Evolutionary conservation across 2,888 invertebrate species (phyloP).

Genomic region (Tolmerus cingulatus): DNA sequence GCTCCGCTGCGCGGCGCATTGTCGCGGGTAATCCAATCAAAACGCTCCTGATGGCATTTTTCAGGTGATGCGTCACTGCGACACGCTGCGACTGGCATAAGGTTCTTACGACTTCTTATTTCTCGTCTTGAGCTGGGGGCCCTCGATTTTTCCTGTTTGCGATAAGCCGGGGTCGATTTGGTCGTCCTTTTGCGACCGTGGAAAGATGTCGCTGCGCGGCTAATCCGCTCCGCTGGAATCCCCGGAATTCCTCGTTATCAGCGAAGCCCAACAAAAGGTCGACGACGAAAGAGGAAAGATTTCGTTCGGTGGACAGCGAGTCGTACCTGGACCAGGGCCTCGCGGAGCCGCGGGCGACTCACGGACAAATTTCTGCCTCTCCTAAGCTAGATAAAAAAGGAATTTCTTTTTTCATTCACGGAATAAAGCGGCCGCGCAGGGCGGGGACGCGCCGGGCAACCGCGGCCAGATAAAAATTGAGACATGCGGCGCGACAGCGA

Average conservation of each 20-base stretch:
- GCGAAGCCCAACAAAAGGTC: constrained; percentile 16
- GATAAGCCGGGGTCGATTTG: not conserved
- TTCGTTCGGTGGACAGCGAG: not conserved
- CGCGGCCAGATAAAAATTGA: constrained; percentile 21
- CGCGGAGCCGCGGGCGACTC: not conserved
- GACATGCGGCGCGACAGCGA: constrained; percentile 31
- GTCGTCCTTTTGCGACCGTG: constrained; percentile 15
- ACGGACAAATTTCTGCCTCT: constrained; percentile 36
- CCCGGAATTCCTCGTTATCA: constrained; percentile 44
- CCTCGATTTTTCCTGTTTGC: constrained; percentile 20
- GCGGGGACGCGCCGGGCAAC: not conserved
- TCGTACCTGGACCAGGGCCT: not conserved
- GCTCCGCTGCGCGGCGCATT: not conserved
- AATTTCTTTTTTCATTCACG: constrained; percentile 6
- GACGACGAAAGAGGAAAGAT: not conserved
- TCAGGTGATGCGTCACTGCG: constrained; percentile 30
- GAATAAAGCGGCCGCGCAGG: not conserved
- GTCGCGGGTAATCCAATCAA: constrained; percentile 47
- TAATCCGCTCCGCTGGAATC: constrained; percentile 43
- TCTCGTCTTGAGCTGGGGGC: not conserved
- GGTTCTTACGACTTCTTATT: constrained; percentile 35
- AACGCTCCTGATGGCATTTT: constrained; percentile 43
- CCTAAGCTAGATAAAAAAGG: not conserved
- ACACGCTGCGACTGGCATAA: constrained; percentile 14
- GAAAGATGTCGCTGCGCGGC: not conserved